These are phyloP conservation scores for Rhagologus leucostigma DNA, from an alignment of 2,113 vertebrate genomes.

Conservation along the genomic window DNA sequence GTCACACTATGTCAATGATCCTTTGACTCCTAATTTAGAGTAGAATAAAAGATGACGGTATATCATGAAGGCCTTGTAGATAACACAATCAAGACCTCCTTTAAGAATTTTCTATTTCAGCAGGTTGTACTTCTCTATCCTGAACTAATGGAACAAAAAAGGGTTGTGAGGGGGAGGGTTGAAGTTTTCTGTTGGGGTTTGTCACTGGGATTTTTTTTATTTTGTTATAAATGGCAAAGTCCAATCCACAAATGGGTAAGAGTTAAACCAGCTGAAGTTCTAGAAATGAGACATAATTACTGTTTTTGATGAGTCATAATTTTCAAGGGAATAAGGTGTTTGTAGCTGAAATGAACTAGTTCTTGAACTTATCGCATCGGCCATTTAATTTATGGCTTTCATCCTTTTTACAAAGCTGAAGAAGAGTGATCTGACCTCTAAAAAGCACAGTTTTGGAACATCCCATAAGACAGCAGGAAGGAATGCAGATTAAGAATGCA, in stretches of 20 bases:
- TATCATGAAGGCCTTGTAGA: neutral
- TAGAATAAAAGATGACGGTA: neutral
- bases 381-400: conserved; percentile 65
- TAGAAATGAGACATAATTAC: conserved; percentile 16
- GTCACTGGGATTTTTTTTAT: neutral
- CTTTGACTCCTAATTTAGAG: neutral
- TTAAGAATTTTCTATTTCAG: neutral
- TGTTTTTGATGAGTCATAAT: conserved; percentile 57
- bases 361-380: conserved; percentile 48
- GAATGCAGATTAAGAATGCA: conserved; percentile 70
- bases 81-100: neutral
- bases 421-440: conserved; percentile 74
- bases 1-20: neutral
- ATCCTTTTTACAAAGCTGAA: conserved; percentile 43
- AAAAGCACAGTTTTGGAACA: conserved; percentile 70
- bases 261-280: conserved; percentile 1
- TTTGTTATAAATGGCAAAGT: neutral
- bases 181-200: neutral
- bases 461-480: conserved; percentile 67
- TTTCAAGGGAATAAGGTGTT: neutral
- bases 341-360: conserved; percentile 35
- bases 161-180: accelerated
- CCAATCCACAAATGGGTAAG: neutral
- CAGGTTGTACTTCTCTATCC: neutral
- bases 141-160: neutral